Base-by-base conservation (phyloP, 2,113 vertebrate genomes). In the Datnioides undecimradiatus region DNA sequence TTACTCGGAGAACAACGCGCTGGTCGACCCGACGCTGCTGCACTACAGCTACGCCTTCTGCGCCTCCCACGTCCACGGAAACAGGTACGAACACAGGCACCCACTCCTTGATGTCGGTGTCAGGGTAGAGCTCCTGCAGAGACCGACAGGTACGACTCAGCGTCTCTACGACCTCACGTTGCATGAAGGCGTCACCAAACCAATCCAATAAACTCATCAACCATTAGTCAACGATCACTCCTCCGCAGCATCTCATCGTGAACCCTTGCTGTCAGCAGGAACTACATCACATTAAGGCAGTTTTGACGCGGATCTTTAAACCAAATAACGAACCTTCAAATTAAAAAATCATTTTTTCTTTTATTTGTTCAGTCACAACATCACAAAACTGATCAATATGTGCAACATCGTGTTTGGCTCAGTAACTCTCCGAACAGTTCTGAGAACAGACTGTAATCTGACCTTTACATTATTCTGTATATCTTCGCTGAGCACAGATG, bases 21-120 rank as follows among this genome's bases (percentile, higher is more conserved):
- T 99, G 86, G 97, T 99, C 49, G 98, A 99, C 91, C 97, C 98
- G 59, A 99, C 97, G 45, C 95, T 99, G 76, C 97, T 99, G 23
- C 98, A 99, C 94, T 99, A 99, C 95, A 99, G 98, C 94, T 99
- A 99, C 88, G 98, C 98, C 68, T 99, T 99, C 95, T 99, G 98
- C 54, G 97, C 97, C 80, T 99, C 98, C 73, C 98, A 99, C 10
- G 96, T 99, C 91, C 97, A 99, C 12, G 98, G 98, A 63, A 99
- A 99, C 97, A 97, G 97, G 98, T 99, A 96, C 84, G 1, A 0
- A 27, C 0, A 1, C 19, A 21, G 0, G 10, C 49, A 5, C 25
- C 1, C 19, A 21, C 16, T 16, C 23, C 0, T 48, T 48, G 27
- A 1, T 25, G 27, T 0, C 5, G 16, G 27, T 19, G 48, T 10